Percentiles rank a stretch among this genome's conserved stretches.
Conservation (phyloP, 2,888 invertebrate species). For the Drosophila mettleri region DNA sequence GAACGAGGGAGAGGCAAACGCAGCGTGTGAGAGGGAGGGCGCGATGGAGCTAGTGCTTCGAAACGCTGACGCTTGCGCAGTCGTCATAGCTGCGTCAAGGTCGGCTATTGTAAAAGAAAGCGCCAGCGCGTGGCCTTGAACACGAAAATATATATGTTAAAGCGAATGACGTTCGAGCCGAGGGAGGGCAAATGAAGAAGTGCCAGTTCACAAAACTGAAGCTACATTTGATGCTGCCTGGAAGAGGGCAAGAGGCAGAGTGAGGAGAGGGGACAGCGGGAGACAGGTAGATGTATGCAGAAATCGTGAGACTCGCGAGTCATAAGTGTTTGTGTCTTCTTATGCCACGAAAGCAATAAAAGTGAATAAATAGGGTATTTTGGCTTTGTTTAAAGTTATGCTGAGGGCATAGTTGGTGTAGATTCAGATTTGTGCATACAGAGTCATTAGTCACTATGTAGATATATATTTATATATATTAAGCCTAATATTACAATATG, state of each 20-base stretch:
- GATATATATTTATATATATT: too few species aligned
- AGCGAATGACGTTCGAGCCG: slow-evolving; percentile 29
- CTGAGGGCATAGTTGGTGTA: not conserved
- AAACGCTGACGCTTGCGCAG: slow-evolving; percentile 71
- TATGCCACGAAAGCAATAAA: not conserved
- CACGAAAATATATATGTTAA: slow-evolving; percentile 69
- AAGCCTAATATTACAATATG: too few species aligned
- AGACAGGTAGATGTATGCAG: slow-evolving; percentile 36
- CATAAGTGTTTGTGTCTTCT: slow-evolving; percentile 25
- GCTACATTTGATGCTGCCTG: slow-evolving; percentile 13
- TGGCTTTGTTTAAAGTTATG: not conserved
- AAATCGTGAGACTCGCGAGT: slow-evolving; percentile 33
- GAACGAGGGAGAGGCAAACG: not conserved
- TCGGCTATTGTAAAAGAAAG: slow-evolving; percentile 82
- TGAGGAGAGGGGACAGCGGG: not conserved
- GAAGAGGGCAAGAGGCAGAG: not conserved
- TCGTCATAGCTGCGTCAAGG: slow-evolving; percentile 72
- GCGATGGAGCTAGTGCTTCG: slow-evolving; percentile 5
- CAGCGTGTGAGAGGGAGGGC: not conserved
- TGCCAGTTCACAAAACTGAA: slow-evolving; percentile 1
- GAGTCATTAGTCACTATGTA: too few species aligned
- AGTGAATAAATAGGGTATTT: not conserved
- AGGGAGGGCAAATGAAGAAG: slow-evolving; percentile 25
- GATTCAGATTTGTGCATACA: not conserved
- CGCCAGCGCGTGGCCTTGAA: slow-evolving; percentile 62